Percentiles rank a stretch among this genome's conserved stretches.
phyloP scores from a whole-genome alignment of 2,797 vertebrate species.

The Anabacerthia variegaticeps region DNA sequence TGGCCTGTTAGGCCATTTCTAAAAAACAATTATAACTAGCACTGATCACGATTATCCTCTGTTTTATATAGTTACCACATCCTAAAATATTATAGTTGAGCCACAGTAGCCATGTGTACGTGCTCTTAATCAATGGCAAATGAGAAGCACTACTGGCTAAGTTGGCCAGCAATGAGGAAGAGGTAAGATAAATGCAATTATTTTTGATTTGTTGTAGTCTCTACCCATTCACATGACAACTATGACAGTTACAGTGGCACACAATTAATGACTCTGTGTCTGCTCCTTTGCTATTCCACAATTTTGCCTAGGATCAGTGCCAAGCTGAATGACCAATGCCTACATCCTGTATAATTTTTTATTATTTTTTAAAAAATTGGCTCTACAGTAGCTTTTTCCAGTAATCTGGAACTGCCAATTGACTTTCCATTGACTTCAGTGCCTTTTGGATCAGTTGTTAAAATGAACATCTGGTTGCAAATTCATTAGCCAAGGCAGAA shows the following conservation, averaged over 20 bases:
- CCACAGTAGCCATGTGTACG: background rate
- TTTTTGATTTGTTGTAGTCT: background rate
- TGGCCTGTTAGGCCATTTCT: background rate
- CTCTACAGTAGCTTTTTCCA: background rate
- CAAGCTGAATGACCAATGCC: background rate
- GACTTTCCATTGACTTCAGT: constrained; percentile 40
- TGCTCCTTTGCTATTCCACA: background rate
- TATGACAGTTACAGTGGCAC: background rate
- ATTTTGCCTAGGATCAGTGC: background rate
- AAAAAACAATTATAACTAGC: background rate
- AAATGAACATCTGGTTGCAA: constrained; percentile 42
- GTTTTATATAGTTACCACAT: background rate
- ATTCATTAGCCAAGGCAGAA: constrained; percentile 8
- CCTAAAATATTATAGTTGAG: background rate
- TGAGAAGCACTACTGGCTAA: background rate
- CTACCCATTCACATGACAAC: background rate
- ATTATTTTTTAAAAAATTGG: background rate
- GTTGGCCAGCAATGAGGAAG: background rate
- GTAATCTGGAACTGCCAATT: constrained; percentile 6
- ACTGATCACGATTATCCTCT: background rate
- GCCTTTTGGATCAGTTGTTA: constrained; percentile 11
- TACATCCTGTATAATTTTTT: background rate
- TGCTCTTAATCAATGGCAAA: background rate
- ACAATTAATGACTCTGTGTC: background rate
- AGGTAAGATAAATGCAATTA: background rate